Evolutionary conservation across 2,888 invertebrate genomes (phyloP).

Genomic region (Diabrotica balteata): DNA sequence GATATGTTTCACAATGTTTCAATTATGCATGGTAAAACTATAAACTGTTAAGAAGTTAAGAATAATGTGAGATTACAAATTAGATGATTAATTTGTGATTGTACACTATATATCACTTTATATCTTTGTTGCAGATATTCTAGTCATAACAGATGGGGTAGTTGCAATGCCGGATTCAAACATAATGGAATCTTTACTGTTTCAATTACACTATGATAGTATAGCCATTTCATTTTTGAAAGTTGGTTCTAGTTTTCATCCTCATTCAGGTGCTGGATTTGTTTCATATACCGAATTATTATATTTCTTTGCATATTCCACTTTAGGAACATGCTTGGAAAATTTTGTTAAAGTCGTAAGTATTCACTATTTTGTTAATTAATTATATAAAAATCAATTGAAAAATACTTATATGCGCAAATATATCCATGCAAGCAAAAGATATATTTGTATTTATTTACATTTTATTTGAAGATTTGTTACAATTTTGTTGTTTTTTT

Average conservation of each 20-base stretch:
- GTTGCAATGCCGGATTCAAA: slow-evolving; percentile 75
- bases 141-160: slow-evolving; percentile 78
- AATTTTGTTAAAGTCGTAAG: slow-evolving; percentile 63
- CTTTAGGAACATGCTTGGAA: slow-evolving; percentile 74
- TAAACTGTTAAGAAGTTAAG: too few species aligned
- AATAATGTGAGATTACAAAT: too few species aligned
- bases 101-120: too few species aligned
- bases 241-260: slow-evolving; percentile 71
- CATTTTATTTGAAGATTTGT: too few species aligned
- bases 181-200: slow-evolving; percentile 74
- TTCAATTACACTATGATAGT: slow-evolving; percentile 75
- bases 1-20: too few species aligned
- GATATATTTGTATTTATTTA: too few species aligned
- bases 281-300: slow-evolving; percentile 77
- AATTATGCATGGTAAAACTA: too few species aligned
- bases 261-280: slow-evolving; percentile 71
- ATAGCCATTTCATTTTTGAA: slow-evolving; percentile 79
- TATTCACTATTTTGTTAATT: slow-evolving; percentile 27
- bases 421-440: too few species aligned
- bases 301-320: slow-evolving; percentile 77
- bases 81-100: too few species aligned
- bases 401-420: too few species aligned
- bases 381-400: too few species aligned
- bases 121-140: slow-evolving; percentile 64
- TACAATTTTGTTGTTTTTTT: too few species aligned